Evolutionary conservation across 92 coral and sea anemone species (phyloP), one percentile per base, ranked within the genome.

Genomic region (Phenganax stokvisi): DNA sequence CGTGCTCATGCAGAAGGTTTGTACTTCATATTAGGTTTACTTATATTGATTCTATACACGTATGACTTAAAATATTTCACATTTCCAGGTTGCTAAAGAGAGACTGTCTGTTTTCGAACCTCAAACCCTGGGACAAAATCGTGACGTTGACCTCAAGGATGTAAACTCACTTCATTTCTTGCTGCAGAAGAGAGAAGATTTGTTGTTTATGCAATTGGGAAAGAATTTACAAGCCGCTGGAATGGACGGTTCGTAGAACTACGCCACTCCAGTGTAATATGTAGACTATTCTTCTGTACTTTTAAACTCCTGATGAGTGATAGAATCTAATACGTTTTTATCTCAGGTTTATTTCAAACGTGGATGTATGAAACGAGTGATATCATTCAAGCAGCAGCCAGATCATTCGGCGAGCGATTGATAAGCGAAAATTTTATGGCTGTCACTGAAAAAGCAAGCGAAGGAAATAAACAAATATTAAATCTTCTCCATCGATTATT

Each of bases 1-100:
- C n/a, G 96, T 91, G 37, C 90, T 91, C 53, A 91, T 91, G 96
- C 96, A 91, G 83, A 91, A 91, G 81, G 97, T 37, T 37, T 37
- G 47, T 37, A 37, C 55, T 10, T 30, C 64, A 11, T 12, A 53
- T 74, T 67, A 15, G 20, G 15, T 29, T 4, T 37, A 37, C 47
- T 27, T 71, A 71, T n/a, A 51, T n/a, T 71, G 27, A 71, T 29
- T 71, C 44, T 71, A 1, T 16, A 71, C 28, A 30, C 20, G 75
- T n/a, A 71, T 37, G 47, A 37, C 25, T 20, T 20, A 20, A 16
- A 15, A 16, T n/a, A 15, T 71, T 16, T 71, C 44, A 27, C 25
- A 29, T 71, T 71, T 2, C 20, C 72, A 89, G 47, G 47, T 91
- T 0, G 92, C 96, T 25, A 73, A 87, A 74, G 96, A 91, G 66